A percentile compares a stretch with the other conserved stretches of the same genome.
These are phyloP conservation scores for Ichneumoninae sp. DNA, from an alignment of 2,888 invertebrate genomes.

Conservation along the genomic window DNA sequence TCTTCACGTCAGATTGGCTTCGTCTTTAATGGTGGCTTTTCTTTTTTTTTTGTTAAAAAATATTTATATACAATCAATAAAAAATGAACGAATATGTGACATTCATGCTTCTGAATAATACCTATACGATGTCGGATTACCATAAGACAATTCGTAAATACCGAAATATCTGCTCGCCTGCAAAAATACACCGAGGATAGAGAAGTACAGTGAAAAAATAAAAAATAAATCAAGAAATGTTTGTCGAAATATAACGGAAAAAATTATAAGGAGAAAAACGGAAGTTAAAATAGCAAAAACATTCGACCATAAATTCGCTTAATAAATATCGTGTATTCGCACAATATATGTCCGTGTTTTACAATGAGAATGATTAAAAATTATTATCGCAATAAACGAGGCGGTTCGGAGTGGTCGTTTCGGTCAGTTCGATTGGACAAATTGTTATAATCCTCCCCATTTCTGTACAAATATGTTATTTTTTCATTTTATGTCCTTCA, in stretches of 20 bases:
- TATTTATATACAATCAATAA: constrained; percentile 57
- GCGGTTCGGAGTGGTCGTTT: constrained; percentile 59
- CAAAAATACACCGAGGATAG: constrained; percentile 25
- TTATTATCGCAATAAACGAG: constrained; percentile 62
- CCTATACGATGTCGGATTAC: constrained; percentile 33
- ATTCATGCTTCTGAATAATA: constrained; percentile 47
- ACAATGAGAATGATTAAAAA: constrained; percentile 66
- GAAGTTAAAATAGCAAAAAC: constrained; percentile 27
- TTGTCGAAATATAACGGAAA: neutral
- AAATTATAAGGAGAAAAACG: constrained; percentile 32
- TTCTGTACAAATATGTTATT: constrained; percentile 54
- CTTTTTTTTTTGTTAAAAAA: constrained; percentile 40
- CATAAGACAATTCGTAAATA: constrained; percentile 14
- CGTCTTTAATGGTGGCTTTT: constrained; percentile 31
- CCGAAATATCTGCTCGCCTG: constrained; percentile 30
- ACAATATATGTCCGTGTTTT: constrained; percentile 63
- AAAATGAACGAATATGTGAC: constrained; percentile 39
- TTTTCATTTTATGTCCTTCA: constrained; percentile 38
- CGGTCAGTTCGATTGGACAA: constrained; percentile 62
- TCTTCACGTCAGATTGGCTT: constrained; percentile 53
- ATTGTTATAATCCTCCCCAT: constrained; percentile 53
- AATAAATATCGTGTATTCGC: constrained; percentile 65
- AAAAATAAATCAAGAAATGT: constrained; percentile 1
- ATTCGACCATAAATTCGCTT: constrained; percentile 58
- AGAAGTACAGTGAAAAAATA: constrained; percentile 1